Evolutionary conservation across 2,797 vertebrate genomes (phyloP), one percentile per base, ranked within the genome.

Genomic region (Protonibea diacanthus): DNA sequence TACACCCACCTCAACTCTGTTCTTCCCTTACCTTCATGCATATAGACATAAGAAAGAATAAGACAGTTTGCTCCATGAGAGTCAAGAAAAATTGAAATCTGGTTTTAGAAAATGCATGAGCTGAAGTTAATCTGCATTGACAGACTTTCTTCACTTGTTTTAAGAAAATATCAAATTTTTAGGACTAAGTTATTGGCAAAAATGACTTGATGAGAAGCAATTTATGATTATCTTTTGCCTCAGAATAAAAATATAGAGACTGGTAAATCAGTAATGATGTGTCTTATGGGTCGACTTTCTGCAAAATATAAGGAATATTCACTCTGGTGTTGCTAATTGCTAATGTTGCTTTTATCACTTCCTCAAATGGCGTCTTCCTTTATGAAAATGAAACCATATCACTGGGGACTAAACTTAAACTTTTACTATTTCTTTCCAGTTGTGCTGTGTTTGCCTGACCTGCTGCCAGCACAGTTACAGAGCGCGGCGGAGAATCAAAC

Each of bases 401-500:
- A 23, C 80, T 12, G 69, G 78, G 85, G 84, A 87, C 64, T 60
- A 18, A 80, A 87, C 55, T 83, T 82, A 76, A 83, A 89, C 83
- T 88, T 91, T 86, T 45, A 83, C 85, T 51, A 58, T 84, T 72
- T 77, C 77, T 68, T 77, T 70, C 38, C 77, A 74, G 71, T 71
- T 57, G 40, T 13, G 66, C 73, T 6, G 59, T 27, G 76, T 76
- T 78, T 21, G 78, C 77, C 76, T 87, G 91, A 91, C 89, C 87
- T 73, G 88, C 90, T 86, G 87, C 86, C 88, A 87, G 84, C 79
- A 2, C 73, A 21, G 76, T 73, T 85, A 64, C 79, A 53, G 58
- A 66, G 74, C 78, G 61, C 57, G 66, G 71, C 66, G 20, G 74
- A 77, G 82, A 89, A 88, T 92, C 85, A 89, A 91, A 92, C 86